These are phyloP conservation scores for Eleutherodactylus coqui DNA, from an alignment of 2,797 vertebrate genomes.

Conservation along the genomic window DNA sequence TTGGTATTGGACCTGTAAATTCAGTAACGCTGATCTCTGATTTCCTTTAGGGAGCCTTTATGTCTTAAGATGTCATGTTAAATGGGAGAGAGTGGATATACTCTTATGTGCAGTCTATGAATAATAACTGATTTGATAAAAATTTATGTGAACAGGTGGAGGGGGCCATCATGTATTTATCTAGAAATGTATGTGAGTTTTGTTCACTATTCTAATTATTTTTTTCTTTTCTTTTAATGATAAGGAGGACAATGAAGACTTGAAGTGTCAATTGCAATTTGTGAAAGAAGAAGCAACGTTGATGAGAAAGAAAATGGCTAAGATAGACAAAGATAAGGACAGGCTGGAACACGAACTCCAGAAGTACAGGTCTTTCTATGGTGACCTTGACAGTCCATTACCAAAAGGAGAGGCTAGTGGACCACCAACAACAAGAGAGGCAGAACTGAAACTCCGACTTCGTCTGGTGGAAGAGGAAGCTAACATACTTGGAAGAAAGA, in stretches of 20 bases:
- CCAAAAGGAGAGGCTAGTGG: constrained; percentile 97
- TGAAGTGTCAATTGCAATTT: constrained; percentile 96
- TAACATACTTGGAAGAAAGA: constrained; percentile 96
- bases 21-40: neutral
- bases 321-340: constrained; percentile 98
- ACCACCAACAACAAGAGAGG: constrained; percentile 93
- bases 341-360: constrained; percentile 94
- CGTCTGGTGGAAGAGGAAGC: constrained; percentile 97
- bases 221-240: constrained; percentile 50
- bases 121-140: neutral
- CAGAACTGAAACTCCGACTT: constrained; percentile 93
- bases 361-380: constrained; percentile 96
- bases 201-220: neutral
- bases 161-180: neutral
- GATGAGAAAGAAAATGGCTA: constrained; percentile 99
- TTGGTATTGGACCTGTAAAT: neutral
- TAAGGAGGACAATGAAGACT: constrained; percentile 94
- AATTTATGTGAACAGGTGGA: neutral
- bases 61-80: neutral
- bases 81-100: neutral
- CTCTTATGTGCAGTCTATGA: neutral
- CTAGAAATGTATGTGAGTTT: too few relatives aligned
- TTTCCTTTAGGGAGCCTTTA: neutral
- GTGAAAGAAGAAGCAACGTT: constrained; percentile 94
- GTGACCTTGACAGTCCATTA: constrained; percentile 95